Evolutionary conservation across 2,113 vertebrate species (phyloP), one percentile per base, ranked within the genome.

Genomic region (Semnornis frantzii): DNA sequence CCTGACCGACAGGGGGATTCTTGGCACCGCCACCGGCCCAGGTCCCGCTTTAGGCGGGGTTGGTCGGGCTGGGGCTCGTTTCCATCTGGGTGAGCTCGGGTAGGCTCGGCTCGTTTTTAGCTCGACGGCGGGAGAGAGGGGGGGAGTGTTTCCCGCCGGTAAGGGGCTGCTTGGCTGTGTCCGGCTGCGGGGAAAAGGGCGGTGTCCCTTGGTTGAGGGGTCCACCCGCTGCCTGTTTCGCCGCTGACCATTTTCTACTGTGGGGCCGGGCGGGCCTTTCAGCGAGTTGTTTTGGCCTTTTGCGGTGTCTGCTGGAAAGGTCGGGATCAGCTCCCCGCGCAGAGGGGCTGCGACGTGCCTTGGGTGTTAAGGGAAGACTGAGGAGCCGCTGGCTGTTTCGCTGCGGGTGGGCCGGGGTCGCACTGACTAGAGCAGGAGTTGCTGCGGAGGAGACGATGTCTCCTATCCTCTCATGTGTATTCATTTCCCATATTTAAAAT

Each of bases 101-200:
- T 30, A 2, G 37, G 50, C n/a, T 14, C 0, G 3, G 48, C 21
- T 57, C 2, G 7, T 48, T 25, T 16, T n/a, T 5, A 13, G 1
- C 13, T 37, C 23, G 34, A 42, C 42, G 8, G 48, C 21, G 17
- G 54, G 24, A 31, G 60, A 13, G n/a, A 8, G 4, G 18, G 24
- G 71, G 4, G 66, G 30, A 33, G 84, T 1, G 42, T 44, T 79
- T 52, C 44, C 55, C 54, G 75, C 63, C 44, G 86, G 62, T 84
- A 65, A 71, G 92, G 70, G 84, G 71, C 9, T 3, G 48, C 65
- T 52, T 6, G 62, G 52, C 8, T 33, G 59, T 24, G 52, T 52
- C 33, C 14, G 83, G 50, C 60, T 25, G 50, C 18, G 46, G 78
- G 66, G 62, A 19, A 12, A 27, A 60, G 91, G 79, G 79, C 27